Evolutionary conservation across 1,140 invertebrate species (phyloP), one percentile per base, ranked within the genome.

Genomic region (Subanguina moxae): DNA sequence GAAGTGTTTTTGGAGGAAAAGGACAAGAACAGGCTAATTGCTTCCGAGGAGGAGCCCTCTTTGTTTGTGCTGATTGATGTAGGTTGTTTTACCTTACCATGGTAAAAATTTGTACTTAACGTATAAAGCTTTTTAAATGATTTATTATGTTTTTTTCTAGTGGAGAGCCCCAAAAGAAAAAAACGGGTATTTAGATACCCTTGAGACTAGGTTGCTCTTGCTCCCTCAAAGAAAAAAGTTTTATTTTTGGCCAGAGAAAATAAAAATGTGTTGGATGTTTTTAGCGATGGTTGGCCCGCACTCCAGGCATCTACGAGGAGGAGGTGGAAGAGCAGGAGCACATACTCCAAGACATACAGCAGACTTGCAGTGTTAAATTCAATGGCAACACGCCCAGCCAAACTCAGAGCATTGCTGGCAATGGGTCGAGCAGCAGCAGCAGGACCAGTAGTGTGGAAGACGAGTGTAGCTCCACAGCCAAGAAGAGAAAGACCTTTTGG

Each of bases 211-310:
- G 32, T 11, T 5, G 3, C 11, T 38, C 11, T 5, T 38, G 32
- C 32, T 5, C 32, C 32, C 11, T 23, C 52, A 5, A 5, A 56
- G 32, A 13, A 38, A 45, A 0, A n/a, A 5, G 11, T 11, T 23
- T 25, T 63, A 7, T n/a, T n/a, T n/a, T n/a, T n/a, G n/a, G n/a
- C n/a, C n/a, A n/a, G n/a, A n/a, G n/a, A n/a, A n/a, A n/a, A n/a
- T n/a, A n/a, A n/a, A n/a, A n/a, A n/a, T n/a, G n/a, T n/a, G n/a
- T n/a, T n/a, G n/a, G n/a, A 13, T 0, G 8, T 65, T 62, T 75
- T 15, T 57, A 86, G 85, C 78, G 74, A 69, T 98, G 94, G 94
- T 84, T 97, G 48, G 91, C 94, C 71, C 85, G 94, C 21, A 97
- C 94, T 0, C 94, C 94, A 0, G 94, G 94, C 0, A 85, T 96